phyloP scores from a whole-genome alignment of 1,140 invertebrate genomes.

The Conopomorpha cramerella region DNA sequence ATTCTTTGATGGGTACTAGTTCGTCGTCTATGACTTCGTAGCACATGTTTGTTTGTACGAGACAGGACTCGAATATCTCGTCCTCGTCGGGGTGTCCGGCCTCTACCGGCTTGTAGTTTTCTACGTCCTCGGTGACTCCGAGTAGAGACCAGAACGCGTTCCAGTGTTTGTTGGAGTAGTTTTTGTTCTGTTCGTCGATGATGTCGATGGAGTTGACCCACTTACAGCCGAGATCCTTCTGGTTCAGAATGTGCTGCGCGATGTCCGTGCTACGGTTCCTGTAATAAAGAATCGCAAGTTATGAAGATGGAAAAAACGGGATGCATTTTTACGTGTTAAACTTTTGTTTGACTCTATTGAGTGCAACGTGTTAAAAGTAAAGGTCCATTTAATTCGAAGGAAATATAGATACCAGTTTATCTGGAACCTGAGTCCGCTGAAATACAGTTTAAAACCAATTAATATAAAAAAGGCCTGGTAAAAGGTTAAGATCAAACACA shows the following conservation, averaged over 20 bases:
- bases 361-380: too few relatives aligned
- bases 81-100: conserved; percentile 84
- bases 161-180: conserved; percentile 57
- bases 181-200: conserved; percentile 68
- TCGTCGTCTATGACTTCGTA: conserved; percentile 78
- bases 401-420: too few relatives aligned
- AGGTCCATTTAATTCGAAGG: too few relatives aligned
- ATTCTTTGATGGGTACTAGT: conserved; percentile 77
- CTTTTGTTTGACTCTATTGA: too few relatives aligned
- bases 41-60: conserved; percentile 86
- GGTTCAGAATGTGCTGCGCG: conserved; percentile 74
- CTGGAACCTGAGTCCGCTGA: too few relatives aligned
- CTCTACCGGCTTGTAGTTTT: conserved; percentile 59
- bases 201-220: conserved; percentile 68
- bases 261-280: conserved; percentile 79
- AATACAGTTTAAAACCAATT: too few relatives aligned
- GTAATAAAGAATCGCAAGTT: too few relatives aligned
- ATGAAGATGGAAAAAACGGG: too few relatives aligned
- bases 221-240: conserved; percentile 84
- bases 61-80: conserved; percentile 83
- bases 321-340: too few relatives aligned
- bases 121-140: conserved; percentile 58
- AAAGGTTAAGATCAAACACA: too few relatives aligned
- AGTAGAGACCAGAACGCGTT: conserved; percentile 79
- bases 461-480: too few relatives aligned